These are phyloP conservation scores for Calvadosia cruxmelitensis DNA, from an alignment of 30 jellyfish, hydroid and myxozoan species.

Conservation along the genomic window DNA sequence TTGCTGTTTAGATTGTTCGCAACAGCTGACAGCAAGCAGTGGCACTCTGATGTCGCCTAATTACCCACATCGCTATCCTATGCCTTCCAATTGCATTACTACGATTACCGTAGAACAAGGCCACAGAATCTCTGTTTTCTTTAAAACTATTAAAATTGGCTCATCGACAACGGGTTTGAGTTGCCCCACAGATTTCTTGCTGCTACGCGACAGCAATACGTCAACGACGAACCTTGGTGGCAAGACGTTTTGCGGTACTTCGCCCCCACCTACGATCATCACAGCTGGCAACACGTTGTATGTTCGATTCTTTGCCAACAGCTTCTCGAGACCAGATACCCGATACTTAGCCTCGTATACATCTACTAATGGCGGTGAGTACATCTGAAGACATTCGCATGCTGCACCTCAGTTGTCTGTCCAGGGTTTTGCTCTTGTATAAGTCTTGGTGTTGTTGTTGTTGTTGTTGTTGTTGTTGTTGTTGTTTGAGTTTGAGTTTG, in stretches of 20 bases:
- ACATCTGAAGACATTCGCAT: not conserved
- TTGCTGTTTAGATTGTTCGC: not conserved
- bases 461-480: too few relatives aligned
- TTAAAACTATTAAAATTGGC: constrained; percentile 36
- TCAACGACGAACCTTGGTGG: constrained; percentile 22
- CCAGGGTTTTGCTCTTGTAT: too few relatives aligned
- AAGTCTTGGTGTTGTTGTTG: too few relatives aligned
- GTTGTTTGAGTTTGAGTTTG: too few relatives aligned
- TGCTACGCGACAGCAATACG: constrained; percentile 44
- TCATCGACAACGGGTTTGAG: constrained; percentile 11
- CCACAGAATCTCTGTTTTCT: constrained; percentile 20
- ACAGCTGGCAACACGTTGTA: constrained; percentile 37
- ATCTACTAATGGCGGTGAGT: constrained; percentile 35
- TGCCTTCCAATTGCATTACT: constrained; percentile 24
- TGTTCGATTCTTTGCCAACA: constrained; percentile 37
- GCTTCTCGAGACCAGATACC: constrained; percentile 5
- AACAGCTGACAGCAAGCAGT: not conserved
- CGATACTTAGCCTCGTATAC: constrained; percentile 46
- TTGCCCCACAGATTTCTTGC: constrained; percentile 45
- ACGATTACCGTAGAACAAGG: constrained; percentile 41
- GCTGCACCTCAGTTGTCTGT: too few relatives aligned
- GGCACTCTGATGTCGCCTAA: constrained; percentile 52
- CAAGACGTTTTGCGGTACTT: constrained; percentile 28
- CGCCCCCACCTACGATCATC: constrained; percentile 25
- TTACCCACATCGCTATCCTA: constrained; percentile 44